Evolutionary conservation across 1,140 invertebrate species (phyloP).

Genomic region (Pseudomyrmex gracilis): DNA sequence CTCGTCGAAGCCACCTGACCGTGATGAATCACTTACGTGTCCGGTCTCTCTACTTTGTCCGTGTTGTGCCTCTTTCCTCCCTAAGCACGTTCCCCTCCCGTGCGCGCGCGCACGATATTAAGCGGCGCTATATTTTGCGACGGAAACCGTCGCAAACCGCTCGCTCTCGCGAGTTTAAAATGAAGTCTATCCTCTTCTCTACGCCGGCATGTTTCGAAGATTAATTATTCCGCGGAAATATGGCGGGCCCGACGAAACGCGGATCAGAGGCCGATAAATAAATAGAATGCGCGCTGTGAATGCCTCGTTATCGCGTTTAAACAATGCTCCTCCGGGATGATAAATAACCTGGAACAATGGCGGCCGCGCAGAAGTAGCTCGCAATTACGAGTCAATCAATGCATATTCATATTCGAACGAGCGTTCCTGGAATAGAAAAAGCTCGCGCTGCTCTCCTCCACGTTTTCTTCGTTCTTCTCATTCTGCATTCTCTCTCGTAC

Average conservation of each 20-base stretch:
- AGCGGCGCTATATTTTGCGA: conserved; percentile 59
- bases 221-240: conserved; percentile 63
- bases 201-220: conserved; percentile 42
- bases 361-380: conserved; percentile 66
- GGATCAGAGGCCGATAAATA: conserved; percentile 61
- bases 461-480: conserved; percentile 50
- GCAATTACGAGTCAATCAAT: conserved; percentile 77
- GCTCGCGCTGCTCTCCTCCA: conserved; percentile 43
- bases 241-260: conserved; percentile 35
- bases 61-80: conserved; percentile 1
- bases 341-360: conserved; percentile 74
- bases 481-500: conserved; percentile 53
- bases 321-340: conserved; percentile 66
- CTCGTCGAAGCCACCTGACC: conserved; percentile 71
- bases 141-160: conserved; percentile 35
- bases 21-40: conserved; percentile 67
- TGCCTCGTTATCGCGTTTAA: conserved; percentile 73
- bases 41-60: conserved; percentile 31
- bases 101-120: conserved; percentile 38
- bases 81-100: conserved; percentile 2
- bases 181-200: conserved; percentile 5
- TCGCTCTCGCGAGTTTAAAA: not conserved
- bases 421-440: conserved; percentile 76
- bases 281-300: conserved; percentile 61
- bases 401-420: conserved; percentile 75